Evolutionary conservation across 2,888 invertebrate genomes (phyloP).

Genomic region (Scaptodrosophila latifasciaeformis): DNA sequence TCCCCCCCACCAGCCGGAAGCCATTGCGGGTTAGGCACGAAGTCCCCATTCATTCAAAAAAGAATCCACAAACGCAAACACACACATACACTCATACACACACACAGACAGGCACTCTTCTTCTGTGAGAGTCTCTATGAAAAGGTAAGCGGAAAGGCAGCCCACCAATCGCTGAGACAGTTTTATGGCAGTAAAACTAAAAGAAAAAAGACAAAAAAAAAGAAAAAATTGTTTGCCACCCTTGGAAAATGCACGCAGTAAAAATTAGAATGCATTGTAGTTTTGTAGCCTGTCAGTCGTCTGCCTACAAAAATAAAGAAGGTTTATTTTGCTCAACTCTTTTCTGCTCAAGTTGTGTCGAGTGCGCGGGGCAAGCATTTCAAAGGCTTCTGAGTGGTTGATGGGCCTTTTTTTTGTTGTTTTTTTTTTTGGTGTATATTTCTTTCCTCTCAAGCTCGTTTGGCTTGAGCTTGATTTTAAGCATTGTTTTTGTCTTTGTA

Average conservation of each 20-base stretch:
- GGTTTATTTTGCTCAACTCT: constrained; percentile 52
- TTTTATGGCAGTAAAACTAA: neutral
- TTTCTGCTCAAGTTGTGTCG: constrained; percentile 19
- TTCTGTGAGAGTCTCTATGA: neutral
- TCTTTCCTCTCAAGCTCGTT: neutral
- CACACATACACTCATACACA: neutral
- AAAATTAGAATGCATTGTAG: constrained; percentile 59
- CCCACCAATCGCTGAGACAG: constrained; percentile 25
- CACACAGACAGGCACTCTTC: neutral
- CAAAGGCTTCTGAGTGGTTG: constrained; percentile 27
- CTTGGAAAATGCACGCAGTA: constrained; percentile 13
- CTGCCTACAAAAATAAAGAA: no score
- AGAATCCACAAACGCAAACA: neutral
- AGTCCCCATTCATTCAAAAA: no score
- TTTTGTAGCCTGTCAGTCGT: neutral
- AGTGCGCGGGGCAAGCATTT: constrained; percentile 32
- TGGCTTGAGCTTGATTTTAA: neutral
- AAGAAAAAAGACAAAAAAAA: neutral
- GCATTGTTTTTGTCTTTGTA: constrained; percentile 1
- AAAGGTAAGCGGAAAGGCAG: constrained; percentile 41
- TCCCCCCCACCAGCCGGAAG: constrained; percentile 40
- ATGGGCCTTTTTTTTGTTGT: neutral
- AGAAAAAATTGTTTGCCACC: constrained; percentile 16
- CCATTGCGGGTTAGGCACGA: constrained; percentile 56
- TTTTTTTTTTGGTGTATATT: neutral